Percentiles rank a stretch among this genome's conserved stretches.
phyloP scores from a whole-genome alignment of 2,113 vertebrate species.

The Chaetodon auriga region DNA sequence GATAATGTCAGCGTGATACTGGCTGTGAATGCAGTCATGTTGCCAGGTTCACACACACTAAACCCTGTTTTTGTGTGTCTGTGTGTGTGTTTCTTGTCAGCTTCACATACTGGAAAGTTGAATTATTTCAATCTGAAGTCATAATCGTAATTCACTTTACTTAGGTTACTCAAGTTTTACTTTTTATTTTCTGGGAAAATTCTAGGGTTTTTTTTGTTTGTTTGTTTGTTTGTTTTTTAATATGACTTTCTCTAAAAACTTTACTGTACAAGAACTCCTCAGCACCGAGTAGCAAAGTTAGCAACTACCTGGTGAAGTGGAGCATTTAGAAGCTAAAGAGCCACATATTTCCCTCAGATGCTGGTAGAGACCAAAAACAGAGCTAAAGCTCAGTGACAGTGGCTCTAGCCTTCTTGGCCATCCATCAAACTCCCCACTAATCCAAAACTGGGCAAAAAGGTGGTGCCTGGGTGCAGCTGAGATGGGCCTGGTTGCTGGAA shows the following conservation, averaged over 20 bases:
- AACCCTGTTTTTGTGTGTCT: background rate
- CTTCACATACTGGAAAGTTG: background rate
- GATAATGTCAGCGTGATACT: conserved; percentile 67
- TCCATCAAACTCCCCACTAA: too few relatives aligned
- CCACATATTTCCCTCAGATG: background rate
- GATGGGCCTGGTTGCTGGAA: too few relatives aligned
- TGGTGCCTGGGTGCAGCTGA: too few relatives aligned
- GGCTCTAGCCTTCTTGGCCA: too few relatives aligned
- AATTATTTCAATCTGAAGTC: conserved; percentile 4
- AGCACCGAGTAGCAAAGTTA: too few relatives aligned
- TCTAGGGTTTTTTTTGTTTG: background rate
- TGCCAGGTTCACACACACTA: conserved; percentile 55
- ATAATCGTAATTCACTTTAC: background rate
- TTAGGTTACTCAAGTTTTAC: background rate
- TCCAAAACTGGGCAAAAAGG: too few relatives aligned
- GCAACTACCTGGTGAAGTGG: background rate
- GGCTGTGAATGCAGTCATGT: conserved; percentile 69
- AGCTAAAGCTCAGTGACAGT: background rate
- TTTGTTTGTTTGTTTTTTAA: too few relatives aligned
- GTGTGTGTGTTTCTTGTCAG: background rate
- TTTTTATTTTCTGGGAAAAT: background rate
- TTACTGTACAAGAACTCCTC: background rate
- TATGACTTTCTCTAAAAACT: background rate
- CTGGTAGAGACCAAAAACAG: background rate
- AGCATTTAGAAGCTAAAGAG: background rate